Evolutionary conservation across 2,888 invertebrate species (phyloP), one percentile per base, ranked within the genome.

Genomic region (Graphium colonna): DNA sequence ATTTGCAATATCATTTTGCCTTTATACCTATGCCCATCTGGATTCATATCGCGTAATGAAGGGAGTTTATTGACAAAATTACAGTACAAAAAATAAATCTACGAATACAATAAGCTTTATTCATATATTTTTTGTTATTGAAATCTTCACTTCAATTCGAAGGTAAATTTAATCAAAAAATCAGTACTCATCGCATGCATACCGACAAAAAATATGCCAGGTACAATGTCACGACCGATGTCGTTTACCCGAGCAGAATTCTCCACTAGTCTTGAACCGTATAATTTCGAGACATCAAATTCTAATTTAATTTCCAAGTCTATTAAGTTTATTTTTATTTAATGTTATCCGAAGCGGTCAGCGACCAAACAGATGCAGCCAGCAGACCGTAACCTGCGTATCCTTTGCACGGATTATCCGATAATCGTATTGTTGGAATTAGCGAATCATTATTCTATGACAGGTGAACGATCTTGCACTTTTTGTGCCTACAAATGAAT

Each of bases 301-400:
- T 48, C 9, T 48, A 15, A 47, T 52, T 28, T 26, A 52, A 52
- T 52, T 52, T 41, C 33, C 16, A 21, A 12, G 26, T 26, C 42
- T 5, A 50, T 43, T 33, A 50, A 42, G 21, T 42, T 53, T 39
- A 43, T 36, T 16, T 44, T 36, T 21, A 38, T 17, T 4, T 39
- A 40, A 36, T 36, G n/a, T 40, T 53, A 38, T 38, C 8, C 10
- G 21, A 33, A 68, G n/a, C 36, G 13, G 77, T 77, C 77, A 73
- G 64, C 74, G 76, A 78, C 73, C 73, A 67, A 63, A 60, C 46
- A 59, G 56, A 59, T 56, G 64, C 58, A 57, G 47, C 52, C 68
- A 60, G 9, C 62, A 59, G 67, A 71, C 67, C 76, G 68, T 68
- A 66, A 64, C 68, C 69, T 64, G 65, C 58, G 58, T 58, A 53